Conservation (phyloP, 2,113 vertebrate species). For the Pogonocichla stellata region DNA sequence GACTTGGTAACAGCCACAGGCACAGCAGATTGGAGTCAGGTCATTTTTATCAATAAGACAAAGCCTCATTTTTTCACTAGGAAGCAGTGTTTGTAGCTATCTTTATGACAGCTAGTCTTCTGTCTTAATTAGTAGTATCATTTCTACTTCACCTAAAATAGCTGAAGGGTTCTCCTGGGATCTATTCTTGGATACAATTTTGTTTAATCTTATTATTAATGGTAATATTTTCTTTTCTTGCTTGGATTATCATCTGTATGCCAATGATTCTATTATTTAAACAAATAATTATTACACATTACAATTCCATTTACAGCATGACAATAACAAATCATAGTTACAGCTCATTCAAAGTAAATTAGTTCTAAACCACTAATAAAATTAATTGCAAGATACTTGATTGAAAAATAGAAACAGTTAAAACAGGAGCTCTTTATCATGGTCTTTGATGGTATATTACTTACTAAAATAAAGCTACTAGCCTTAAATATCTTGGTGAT, state of each 20-base stretch:
- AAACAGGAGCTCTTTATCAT: constrained; percentile 48
- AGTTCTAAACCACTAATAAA: constrained; percentile 74
- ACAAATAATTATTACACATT: constrained; percentile 78
- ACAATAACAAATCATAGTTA: constrained; percentile 73
- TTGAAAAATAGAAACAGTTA: constrained; percentile 55
- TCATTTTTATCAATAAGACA: not conserved
- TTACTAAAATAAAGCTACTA: constrained; percentile 31
- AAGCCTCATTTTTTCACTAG: not conserved
- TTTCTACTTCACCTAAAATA: constrained; percentile 72
- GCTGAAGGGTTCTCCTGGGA: constrained; percentile 72
- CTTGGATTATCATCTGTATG: constrained; percentile 62
- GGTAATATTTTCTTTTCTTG: constrained; percentile 72
- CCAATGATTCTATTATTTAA: constrained; percentile 75
- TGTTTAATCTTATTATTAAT: constrained; percentile 81
- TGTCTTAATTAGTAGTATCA: constrained; percentile 72
- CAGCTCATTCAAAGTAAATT: constrained; percentile 71
- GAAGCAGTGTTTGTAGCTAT: constrained; percentile 39
- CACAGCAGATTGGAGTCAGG: not conserved
- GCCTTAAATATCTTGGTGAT: constrained; percentile 53
- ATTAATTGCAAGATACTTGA: constrained; percentile 72
- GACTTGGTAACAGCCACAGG: not conserved
- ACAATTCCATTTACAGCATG: constrained; percentile 65
- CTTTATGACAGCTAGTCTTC: constrained; percentile 47
- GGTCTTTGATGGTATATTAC: constrained; percentile 50
- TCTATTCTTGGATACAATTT: constrained; percentile 67